Base-by-base conservation (phyloP, 2,113 vertebrate genomes). In the Pycnonotus jocosus region DNA sequence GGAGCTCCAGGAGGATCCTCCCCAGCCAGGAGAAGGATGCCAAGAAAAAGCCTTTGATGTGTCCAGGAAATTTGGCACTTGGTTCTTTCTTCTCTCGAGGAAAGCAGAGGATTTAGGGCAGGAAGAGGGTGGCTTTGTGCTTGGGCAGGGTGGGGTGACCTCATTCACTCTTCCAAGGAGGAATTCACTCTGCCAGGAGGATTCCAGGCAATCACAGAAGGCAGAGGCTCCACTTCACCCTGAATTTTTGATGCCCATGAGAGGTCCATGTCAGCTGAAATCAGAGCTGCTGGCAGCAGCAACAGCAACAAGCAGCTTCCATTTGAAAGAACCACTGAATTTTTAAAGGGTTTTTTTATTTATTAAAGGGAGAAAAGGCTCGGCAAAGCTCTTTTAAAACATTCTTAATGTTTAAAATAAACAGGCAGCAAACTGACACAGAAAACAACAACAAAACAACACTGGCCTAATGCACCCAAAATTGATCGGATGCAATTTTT, bases 261-360 rank as follows among this genome's bases (percentile, higher is more conserved):
- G 70, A 58, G 37, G 30, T 21, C 51, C 40, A 1, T 27, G 76
- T 54, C 42, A 30, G 5, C 2, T 61, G 72, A 53, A 90, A 94
- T 92, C 91, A 94, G 64, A 93, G 90, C 69, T 73, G 65, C 76
- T 83, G 91, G 40, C 79, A 68, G 62, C 37, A 86, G 22, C 58
- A 40, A 19, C 25, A 82, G 80, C 25, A 90, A 85, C 74, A 53
- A 68, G 71, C 56, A 71, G 79, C 62, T 94, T 81, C 60, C 57
- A 48, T 82, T 92, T 80, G 45, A 89, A 93, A 90, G 44, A 71
- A 7, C 23, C 44, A 53, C 79, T 86, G 33, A 79, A 88, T 90
- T 96, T 96, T 94, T 68, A 81, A 83, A 58, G 35, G 68, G 68
- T 9, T 73, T 20, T 31, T 90, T 95, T 73, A 93, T 92, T 96